Evolutionary conservation across 2,888 invertebrate genomes (phyloP), one percentile per base, ranked within the genome.

Genomic region (Acanthacorydalis orientalis): DNA sequence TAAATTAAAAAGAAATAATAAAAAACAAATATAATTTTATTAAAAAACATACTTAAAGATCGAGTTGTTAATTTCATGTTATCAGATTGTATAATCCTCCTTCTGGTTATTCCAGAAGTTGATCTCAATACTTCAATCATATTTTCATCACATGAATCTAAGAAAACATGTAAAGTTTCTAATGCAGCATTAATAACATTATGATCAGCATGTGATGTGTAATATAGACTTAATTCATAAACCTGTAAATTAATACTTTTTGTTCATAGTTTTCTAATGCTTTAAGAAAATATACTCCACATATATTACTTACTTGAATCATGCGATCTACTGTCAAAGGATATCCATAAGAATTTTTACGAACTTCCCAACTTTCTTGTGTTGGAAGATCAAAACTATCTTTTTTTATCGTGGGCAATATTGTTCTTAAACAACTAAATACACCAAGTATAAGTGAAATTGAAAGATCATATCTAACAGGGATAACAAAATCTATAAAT

Each of bases 141-240:
- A 1, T 68, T 67, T 1, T 71, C 68, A 2, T 72, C 73, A 53
- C 61, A 72, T 57, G 68, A 67, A 54, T 68, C 68, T 7, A 86
- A 59, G 3, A 86, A 58, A 44, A 77, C 74, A 16, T 77, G 74
- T 31, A 87, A 68, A 57, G 77, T 72, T 64, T 96, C 95, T 60
- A 95, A 71, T 14, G 90, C 78, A 1, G 88, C 80, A 59, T 91
- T 91, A 55, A 89, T 80, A 49, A 91, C 77, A 63, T 91, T 91
- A 64, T 93, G 92, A 64, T 92, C 87, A 7, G 69, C 65, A 55
- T 80, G 79, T 31, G 72, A 69, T 48, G 79, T 70, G 64, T 81
- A 83, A 58, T 78, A 69, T 46, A 88, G 64, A 63, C 83, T 85
- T 49, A 86, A 70, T 63, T 85, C 81, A 62, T 84, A 88, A 33